These are phyloP conservation scores for Gopherus evgoodei DNA, from an alignment of 2,113 vertebrate species.

Conservation along the genomic window DNA sequence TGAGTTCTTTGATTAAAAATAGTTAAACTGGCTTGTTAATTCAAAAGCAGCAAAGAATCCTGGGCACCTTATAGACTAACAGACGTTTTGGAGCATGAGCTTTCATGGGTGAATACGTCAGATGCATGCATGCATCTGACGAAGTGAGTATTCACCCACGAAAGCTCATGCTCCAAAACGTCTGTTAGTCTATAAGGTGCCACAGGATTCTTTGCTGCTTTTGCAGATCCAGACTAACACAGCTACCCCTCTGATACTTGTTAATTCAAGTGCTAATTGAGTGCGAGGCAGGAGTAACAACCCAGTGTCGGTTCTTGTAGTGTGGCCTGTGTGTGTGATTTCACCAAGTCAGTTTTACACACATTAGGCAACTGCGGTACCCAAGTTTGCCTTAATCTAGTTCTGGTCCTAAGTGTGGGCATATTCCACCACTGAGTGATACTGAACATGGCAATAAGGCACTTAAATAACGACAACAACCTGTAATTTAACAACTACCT, in stretches of 20 bases:
- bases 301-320: slow-evolving; percentile 1
- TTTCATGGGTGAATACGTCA: too few relatives aligned
- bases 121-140: too few relatives aligned
- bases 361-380: background rate
- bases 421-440: background rate
- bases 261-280: slow-evolving; percentile 73
- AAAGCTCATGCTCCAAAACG: too few relatives aligned
- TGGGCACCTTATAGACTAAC: too few relatives aligned
- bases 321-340: too few relatives aligned
- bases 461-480: background rate
- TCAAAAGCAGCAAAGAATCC: background rate
- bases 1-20: slow-evolving; percentile 49
- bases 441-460: background rate
- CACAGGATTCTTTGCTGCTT: too few relatives aligned
- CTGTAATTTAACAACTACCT: background rate
- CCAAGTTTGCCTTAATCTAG: background rate
- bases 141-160: too few relatives aligned
- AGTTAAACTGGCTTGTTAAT: slow-evolving; percentile 71
- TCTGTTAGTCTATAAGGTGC: too few relatives aligned
- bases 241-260: background rate
- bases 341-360: background rate
- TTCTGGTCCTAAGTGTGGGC: background rate
- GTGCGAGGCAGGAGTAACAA: slow-evolving; percentile 61
- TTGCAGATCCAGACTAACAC: too few relatives aligned
- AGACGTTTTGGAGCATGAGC: too few relatives aligned